Evolutionary conservation across 2,888 invertebrate species (phyloP).

Genomic region (Abrostola triplasia): DNA sequence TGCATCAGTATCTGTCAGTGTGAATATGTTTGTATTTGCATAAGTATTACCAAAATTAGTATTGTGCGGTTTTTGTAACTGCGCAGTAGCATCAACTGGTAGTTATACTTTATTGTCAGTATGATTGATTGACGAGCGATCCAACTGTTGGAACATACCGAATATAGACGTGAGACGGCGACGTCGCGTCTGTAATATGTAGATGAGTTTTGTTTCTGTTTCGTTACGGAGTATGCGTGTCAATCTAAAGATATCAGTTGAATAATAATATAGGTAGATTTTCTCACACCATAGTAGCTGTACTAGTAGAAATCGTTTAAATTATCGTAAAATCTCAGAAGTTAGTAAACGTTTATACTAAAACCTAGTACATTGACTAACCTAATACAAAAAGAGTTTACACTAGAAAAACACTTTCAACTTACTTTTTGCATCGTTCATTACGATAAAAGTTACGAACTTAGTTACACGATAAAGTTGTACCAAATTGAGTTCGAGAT

Average conservation of each 20-base stretch:
- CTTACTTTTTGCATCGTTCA: constrained; percentile 4
- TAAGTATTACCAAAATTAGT: constrained; percentile 20
- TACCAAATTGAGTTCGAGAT: constrained; percentile 28
- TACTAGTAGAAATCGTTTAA: too few species aligned
- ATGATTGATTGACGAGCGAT: constrained; percentile 48
- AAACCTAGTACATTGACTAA: too few species aligned
- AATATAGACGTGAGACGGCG: constrained; percentile 24
- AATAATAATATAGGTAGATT: constrained; percentile 20
- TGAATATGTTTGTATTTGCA: constrained; percentile 19
- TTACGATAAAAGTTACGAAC: constrained; percentile 7
- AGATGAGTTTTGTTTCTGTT: constrained; percentile 28
- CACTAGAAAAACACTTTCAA: constrained; percentile 3
- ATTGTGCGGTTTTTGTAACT: constrained; percentile 33
- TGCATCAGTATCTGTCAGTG: too few species aligned
- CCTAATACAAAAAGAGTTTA: not conserved
- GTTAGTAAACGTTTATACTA: too few species aligned
- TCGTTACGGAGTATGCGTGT: constrained; percentile 25
- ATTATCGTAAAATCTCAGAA: too few species aligned
- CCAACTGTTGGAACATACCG: constrained; percentile 29
- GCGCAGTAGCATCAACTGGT: constrained; percentile 45
- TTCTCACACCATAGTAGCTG: not conserved
- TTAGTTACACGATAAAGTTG: constrained; percentile 30
- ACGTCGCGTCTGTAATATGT: constrained; percentile 12
- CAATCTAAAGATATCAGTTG: constrained; percentile 1
- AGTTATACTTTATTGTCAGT: constrained; percentile 24